Evolutionary conservation across 2,113 vertebrate species (phyloP).

Genomic region (Silurus asotus): DNA sequence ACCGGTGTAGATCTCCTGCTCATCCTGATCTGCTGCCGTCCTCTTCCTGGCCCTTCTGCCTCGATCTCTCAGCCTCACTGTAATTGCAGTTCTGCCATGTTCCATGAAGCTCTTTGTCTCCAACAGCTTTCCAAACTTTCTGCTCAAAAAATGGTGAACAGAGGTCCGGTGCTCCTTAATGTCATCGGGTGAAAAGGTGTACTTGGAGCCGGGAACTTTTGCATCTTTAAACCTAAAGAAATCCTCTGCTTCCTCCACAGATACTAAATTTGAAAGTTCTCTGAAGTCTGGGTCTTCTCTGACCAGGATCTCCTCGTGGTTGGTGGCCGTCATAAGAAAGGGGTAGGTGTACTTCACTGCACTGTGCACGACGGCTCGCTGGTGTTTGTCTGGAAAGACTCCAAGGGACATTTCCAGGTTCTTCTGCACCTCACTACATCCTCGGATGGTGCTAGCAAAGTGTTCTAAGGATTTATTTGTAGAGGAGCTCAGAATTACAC

Average conservation of each 20-base stretch:
- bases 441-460: slow-evolving; percentile 72
- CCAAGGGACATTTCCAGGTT: slow-evolving; percentile 78
- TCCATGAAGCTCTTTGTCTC: slow-evolving; percentile 89
- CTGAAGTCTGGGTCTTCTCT: slow-evolving; percentile 83
- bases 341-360: slow-evolving; percentile 84
- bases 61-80: slow-evolving; percentile 83
- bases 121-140: slow-evolving; percentile 87
- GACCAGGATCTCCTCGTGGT: slow-evolving; percentile 80
- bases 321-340: slow-evolving; percentile 84
- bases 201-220: slow-evolving; percentile 80
- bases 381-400: slow-evolving; percentile 76
- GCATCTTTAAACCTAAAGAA: slow-evolving; percentile 92
- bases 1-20: slow-evolving; percentile 83
- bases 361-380: slow-evolving; percentile 80
- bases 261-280: slow-evolving; percentile 81
- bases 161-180: slow-evolving; percentile 84
- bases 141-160: slow-evolving; percentile 89
- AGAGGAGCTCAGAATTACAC: slow-evolving; percentile 71
- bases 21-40: slow-evolving; percentile 61
- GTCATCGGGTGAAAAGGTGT: slow-evolving; percentile 82
- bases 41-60: slow-evolving; percentile 74
- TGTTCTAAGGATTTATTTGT: slow-evolving; percentile 68
- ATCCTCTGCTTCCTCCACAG: slow-evolving; percentile 81
- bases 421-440: background rate
- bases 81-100: slow-evolving; percentile 71